A percentile compares a stretch with the other conserved stretches of the same genome.
phyloP scores from a whole-genome alignment of 2,888 invertebrate species.

The Lepidocyrtinus sp. region DNA sequence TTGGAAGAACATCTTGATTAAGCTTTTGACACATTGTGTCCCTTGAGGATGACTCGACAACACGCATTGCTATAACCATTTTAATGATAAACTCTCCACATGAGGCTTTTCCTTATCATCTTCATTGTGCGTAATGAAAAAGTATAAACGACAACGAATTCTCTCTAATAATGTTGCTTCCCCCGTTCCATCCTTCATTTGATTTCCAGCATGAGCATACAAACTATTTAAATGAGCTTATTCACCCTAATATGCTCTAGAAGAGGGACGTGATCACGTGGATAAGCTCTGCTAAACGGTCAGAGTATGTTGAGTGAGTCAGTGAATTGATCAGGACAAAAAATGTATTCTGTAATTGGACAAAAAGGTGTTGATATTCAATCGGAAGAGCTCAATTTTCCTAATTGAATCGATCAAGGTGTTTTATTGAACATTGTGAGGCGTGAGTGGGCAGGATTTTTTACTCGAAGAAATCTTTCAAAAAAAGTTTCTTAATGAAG shows the following conservation, averaged over 20 bases:
- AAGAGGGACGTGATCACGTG: not conserved
- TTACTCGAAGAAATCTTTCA: too few species aligned
- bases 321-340: slow-evolving; percentile 7
- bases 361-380: slow-evolving; percentile 46
- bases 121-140: too few species aligned
- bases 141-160: too few species aligned
- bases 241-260: too few species aligned
- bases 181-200: too few species aligned
- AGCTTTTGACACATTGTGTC: slow-evolving; percentile 39
- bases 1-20: slow-evolving; percentile 45
- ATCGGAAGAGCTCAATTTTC: too few species aligned
- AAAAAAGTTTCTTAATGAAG: not conserved
- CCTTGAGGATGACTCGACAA: slow-evolving; percentile 36
- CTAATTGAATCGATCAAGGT: not conserved
- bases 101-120: not conserved
- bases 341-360: slow-evolving; percentile 48
- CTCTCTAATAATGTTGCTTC: too few species aligned
- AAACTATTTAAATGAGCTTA: too few species aligned
- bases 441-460: not conserved
- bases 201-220: too few species aligned
- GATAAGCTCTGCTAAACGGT: not conserved
- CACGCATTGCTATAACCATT: slow-evolving; percentile 8
- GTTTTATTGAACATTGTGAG: not conserved
- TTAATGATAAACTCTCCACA: not conserved
- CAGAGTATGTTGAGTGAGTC: too few species aligned